Conservation (phyloP, 2,888 invertebrate genomes). For the Folsomia candida region DNA sequence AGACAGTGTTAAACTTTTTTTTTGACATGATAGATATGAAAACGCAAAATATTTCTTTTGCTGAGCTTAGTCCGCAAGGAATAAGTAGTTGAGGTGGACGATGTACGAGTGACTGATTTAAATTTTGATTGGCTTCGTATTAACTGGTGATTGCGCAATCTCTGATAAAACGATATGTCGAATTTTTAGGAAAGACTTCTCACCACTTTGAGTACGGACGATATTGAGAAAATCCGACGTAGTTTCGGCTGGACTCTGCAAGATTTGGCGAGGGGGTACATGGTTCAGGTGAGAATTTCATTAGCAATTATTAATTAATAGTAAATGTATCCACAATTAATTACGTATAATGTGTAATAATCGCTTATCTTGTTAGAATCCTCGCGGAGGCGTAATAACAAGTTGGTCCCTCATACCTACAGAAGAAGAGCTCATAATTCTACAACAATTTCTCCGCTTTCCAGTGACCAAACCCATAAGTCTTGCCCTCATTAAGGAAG, state of each 20-base stretch:
- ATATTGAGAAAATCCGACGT: conserved; percentile 49
- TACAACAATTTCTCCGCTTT: conserved; percentile 87
- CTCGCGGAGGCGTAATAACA: conserved; percentile 62
- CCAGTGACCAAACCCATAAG: conserved; percentile 81
- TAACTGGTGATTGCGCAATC: background rate
- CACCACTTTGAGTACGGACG: conserved; percentile 45
- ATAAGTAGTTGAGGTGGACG: no score
- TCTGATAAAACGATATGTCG: background rate
- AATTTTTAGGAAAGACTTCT: conserved; percentile 42
- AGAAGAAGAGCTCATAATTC: conserved; percentile 85
- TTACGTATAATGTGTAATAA: background rate
- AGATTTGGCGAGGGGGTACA: conserved; percentile 49
- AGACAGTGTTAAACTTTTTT: background rate
- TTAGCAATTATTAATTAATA: background rate
- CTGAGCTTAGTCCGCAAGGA: no score
- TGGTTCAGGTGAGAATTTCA: conserved; percentile 44
- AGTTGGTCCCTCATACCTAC: conserved; percentile 83
- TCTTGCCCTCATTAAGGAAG: conserved; percentile 47
- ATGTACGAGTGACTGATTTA: no score
- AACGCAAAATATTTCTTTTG: no score
- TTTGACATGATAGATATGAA: no score
- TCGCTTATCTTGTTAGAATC: background rate
- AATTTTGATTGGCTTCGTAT: no score
- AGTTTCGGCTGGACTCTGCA: conserved; percentile 48
- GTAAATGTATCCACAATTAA: background rate